Evolutionary conservation across 2,113 vertebrate species (phyloP), one percentile per base, ranked within the genome.

Genomic region (Camelus dromedarius): DNA sequence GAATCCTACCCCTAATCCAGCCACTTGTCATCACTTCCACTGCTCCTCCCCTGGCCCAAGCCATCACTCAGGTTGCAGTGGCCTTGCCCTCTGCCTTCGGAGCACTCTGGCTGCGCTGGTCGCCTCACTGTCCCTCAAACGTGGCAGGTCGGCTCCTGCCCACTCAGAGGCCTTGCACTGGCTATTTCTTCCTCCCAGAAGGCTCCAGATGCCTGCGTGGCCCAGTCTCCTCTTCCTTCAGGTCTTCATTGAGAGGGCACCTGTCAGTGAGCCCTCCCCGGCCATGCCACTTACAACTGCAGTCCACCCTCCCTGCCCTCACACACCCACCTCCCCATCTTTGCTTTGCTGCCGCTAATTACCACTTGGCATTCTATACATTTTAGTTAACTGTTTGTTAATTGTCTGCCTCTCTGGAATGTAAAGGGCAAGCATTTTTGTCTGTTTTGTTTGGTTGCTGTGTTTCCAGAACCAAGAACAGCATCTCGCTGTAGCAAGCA

Each of bases 381-480:
- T 77, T 60, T 70, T 60, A 66, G 48, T 82, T 82, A 35, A 48
- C 75, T 50, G 3, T 35, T 60, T 64, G 62, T 56, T 79, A 66
- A 62, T 20, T 83, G 6, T 75, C 76, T 95, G 60, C 64, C 58
- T 91, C 42, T 92, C 64, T 48, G 38, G 58, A 86, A 67, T 58
- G 46, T 46, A 81, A 81, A 52, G 9, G 32, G 18, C 2, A 30
- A 90, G 20, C 30, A 77, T 66, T 75, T 16, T 66, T 60, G 35
- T 70, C 66, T 54, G 6, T 75, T 56, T 32, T 52, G 12, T 89
- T 96, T 92, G 54, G 35, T 70, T 80, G 52, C 22, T 77, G 3
- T 67, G 30, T 54, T 24, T 89, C n/a, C 15, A 91, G 60, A 83
- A 81, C n/a, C 48, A 92, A 96, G 89, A 97, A 42, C n/a, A 76